Evolutionary conservation across 2,888 invertebrate genomes (phyloP).

Genomic region (Aspidiotus destructor): DNA sequence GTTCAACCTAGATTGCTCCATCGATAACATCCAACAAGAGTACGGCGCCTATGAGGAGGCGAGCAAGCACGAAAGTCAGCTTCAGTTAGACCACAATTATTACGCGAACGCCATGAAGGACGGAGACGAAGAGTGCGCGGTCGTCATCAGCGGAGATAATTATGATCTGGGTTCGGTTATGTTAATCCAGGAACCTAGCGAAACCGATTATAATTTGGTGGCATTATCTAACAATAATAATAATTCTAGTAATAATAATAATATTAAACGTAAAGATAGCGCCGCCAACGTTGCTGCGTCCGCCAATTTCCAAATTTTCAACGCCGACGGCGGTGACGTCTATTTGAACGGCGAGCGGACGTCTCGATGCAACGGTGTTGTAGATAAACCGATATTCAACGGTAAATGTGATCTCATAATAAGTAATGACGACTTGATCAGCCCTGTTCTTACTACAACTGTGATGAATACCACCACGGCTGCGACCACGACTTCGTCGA

Average conservation of each 20-base stretch:
- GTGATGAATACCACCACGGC: not conserved
- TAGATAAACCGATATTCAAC: conserved; percentile 3
- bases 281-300: not conserved
- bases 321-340: not conserved
- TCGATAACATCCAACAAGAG: conserved; percentile 14
- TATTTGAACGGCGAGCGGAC: conserved; percentile 10
- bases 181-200: conserved; percentile 13
- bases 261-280: not conserved
- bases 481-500: not conserved
- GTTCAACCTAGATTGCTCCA: conserved; percentile 18
- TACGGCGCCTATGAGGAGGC: conserved; percentile 23
- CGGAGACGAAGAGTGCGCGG: conserved; percentile 26
- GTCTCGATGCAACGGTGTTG: not conserved
- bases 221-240: not conserved
- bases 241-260: not conserved
- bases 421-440: conserved; percentile 19
- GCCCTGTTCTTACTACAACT: conserved; percentile 7
- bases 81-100: conserved; percentile 14
- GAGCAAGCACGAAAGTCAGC: conserved; percentile 22
- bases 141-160: conserved; percentile 5
- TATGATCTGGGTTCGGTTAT: conserved; percentile 24
- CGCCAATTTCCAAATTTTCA: not conserved
- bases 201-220: not conserved
- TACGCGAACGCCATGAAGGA: conserved; percentile 26
- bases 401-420: conserved; percentile 26